Conservation (phyloP, 2,888 invertebrate species). For the Ormyrus nitidulus region DNA sequence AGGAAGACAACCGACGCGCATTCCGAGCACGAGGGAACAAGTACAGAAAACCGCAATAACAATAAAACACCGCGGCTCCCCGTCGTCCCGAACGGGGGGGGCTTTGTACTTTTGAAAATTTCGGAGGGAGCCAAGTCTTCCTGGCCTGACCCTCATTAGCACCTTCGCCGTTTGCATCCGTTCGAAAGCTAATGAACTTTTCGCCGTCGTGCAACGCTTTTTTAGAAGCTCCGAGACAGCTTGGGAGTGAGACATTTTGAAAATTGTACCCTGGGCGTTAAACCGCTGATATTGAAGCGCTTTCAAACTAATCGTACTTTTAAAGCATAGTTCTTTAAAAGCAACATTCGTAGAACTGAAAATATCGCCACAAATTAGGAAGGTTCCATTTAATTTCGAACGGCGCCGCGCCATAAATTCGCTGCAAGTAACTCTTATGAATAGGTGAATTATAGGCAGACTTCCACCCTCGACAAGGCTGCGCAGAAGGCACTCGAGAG, state of each 20-base stretch:
- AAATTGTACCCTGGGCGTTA: no score
- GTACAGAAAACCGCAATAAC: background rate
- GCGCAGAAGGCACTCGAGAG: background rate
- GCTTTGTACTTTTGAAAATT: constrained; percentile 20
- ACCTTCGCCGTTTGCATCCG: constrained; percentile 30
- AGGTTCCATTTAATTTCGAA: no score
- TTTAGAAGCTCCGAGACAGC: no score
- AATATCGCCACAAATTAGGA: no score
- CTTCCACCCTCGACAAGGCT: background rate
- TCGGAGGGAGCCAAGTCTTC: background rate
- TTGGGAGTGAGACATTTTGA: no score
- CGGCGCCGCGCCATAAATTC: no score
- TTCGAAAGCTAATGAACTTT: background rate
- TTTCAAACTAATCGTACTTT: background rate
- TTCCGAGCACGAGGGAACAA: background rate
- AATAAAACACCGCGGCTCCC: constrained; percentile 7
- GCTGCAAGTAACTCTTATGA: no score
- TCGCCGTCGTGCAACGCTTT: background rate
- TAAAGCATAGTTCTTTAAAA: background rate
- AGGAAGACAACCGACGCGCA: background rate
- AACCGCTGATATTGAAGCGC: no score
- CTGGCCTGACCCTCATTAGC: constrained; percentile 31
- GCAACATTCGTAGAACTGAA: no score
- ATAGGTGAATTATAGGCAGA: no score
- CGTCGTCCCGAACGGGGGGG: background rate